Base-by-base conservation (phyloP, 2,888 invertebrate genomes). In the Gisinianus flammeolus region DNA sequence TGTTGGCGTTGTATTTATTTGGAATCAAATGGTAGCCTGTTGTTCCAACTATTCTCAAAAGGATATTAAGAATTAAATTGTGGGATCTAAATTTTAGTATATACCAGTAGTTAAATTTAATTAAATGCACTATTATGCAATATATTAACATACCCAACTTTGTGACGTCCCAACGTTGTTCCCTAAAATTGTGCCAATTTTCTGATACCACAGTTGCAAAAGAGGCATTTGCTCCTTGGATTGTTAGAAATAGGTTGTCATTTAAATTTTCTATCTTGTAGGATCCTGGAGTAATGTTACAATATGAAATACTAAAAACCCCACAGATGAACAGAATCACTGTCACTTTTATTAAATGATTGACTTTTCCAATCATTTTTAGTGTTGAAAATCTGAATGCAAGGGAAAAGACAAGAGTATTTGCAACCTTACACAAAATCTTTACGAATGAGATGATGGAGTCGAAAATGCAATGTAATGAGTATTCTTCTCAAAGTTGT, bases 111-210 rank as follows among this genome's bases (percentile, higher is more conserved):
- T n/a, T n/a, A 54, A 4, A 67, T 26, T 22, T 67, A 67, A 6
- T 19, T 67, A 67, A 26, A 58, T 10, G 24, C 12, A 70, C 16
- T 26, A 24, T 24, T 24, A 62, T 28, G 28, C 28, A 64, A 74
- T 8, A 64, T 0, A 16, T n/a, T 35, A 33, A 44, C 76, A 35
- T 54, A 82, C 83, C 81, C 44, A 78, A 74, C 74, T 83, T 83
- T 31, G 76, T 76, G 4, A 83, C 67, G 8, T 73, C 70, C 84
- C 84, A 84, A 30, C 81, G 80, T 70, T 84, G 84, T 44, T 84
- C 84, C 26, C 76, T 78, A 67, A 83, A 83, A 75, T 84, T 82
- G 35, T 81, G 83, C 82, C 82, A 84, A 26, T 78, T 81, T 73
- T 84, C 84, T 5, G 70, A 76, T 12, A 84, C 82, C 22, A 84